A percentile compares a stretch with the other conserved stretches of the same genome.
Conservation (phyloP, 1,140 invertebrate species). For the Saccostrea glomerata region DNA sequence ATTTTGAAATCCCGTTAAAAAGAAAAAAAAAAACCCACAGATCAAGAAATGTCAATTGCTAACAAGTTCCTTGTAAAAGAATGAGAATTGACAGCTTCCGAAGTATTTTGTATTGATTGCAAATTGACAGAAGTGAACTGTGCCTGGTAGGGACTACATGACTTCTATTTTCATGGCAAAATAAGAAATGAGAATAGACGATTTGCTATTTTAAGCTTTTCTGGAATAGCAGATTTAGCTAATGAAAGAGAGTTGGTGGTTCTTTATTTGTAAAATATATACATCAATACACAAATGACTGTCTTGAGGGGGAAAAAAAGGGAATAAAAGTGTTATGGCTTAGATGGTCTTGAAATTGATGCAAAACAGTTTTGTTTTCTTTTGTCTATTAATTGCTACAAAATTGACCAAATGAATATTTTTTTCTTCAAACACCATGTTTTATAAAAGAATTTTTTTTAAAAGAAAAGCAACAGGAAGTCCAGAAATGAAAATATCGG, state of each 20-base stretch:
- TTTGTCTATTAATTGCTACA: no score
- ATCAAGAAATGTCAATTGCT: not conserved
- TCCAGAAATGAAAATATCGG: no score
- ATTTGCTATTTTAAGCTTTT: not conserved
- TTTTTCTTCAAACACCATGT: no score
- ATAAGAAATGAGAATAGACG: no score
- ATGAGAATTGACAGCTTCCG: slow-evolving; percentile 10
- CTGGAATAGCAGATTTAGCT: not conserved
- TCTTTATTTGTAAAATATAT: not conserved
- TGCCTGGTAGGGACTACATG: not conserved
- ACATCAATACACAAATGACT: not conserved
- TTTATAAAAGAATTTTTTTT: no score
- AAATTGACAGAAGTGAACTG: slow-evolving; percentile 23
- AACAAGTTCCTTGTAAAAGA: slow-evolving; percentile 27
- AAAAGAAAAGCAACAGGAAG: no score
- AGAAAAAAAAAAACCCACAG: not conserved
- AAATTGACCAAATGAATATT: no score
- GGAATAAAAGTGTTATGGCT: not conserved
- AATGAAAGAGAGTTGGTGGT: not conserved
- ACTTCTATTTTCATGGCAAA: no score
- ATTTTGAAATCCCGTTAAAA: not conserved
- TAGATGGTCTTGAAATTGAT: no score
- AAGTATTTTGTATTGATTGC: slow-evolving; percentile 2
- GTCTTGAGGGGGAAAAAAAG: not conserved
- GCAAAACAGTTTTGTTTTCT: no score